Base-by-base conservation (phyloP, 2,888 invertebrate genomes). In the Cremastinae sp. region DNA sequence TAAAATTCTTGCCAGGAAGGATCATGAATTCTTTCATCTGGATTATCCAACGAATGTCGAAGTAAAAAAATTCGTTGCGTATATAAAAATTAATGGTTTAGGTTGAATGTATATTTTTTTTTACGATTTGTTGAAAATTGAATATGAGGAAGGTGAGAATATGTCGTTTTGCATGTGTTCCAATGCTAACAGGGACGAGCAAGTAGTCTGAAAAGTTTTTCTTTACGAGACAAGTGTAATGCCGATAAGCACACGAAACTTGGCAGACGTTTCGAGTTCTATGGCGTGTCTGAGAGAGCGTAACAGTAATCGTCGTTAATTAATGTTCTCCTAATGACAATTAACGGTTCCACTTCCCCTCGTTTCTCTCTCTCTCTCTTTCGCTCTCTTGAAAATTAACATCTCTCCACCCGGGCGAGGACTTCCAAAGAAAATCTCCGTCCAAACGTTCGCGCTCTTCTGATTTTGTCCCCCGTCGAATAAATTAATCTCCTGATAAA, bases 271-370 rank as follows among this genome's bases (percentile, higher is more conserved):
- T 72, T 62, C 62, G 56, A 28, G 58, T 61, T 62, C 65, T 70
- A 70, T 43, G 38, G 58, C 69, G 59, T 72, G 56, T 65, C 36
- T 34, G 47, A 36, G 45, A 51, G 69, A 56, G 49, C n/a, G 53
- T 72, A 53, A 70, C 72, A 58, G 61, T 72, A 79, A 79, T 79
- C 78, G 72, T 74, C 73, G 74, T 69, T 76, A 78, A 78, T 78
- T 75, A 70, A 72, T 69, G 69, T 56, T 62, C 71, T 62, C 68
- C 56, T 77, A 74, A 78, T 78, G 72, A 79, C 61, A 76, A 79
- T 74, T 72, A 78, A 77, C 68, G 59, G 45, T 49, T 58, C 49
- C 22, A 59, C 18, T 51, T 8, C 5, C 9, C 41, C 7, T 36
- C 9, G 14, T 38, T 53, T 41, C 36, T 28, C 12, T 10, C 62